phyloP scores from a whole-genome alignment of 2,113 vertebrate genomes.

The Dasyurus viverrinus region DNA sequence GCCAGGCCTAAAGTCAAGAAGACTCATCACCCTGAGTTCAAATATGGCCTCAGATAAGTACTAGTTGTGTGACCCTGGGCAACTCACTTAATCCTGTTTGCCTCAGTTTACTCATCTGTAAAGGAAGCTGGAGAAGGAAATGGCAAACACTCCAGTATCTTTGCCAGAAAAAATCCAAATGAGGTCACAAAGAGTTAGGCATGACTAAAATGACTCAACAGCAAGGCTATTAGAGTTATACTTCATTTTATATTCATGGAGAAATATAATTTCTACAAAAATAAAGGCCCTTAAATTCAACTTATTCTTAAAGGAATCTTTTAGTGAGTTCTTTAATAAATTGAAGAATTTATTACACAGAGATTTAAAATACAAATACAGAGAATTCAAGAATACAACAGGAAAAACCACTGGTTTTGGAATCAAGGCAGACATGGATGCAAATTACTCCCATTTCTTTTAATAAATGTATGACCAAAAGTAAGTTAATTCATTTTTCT shows the following conservation, averaged over 20 bases:
- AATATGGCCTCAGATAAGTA: neutral
- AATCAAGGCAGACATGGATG: neutral
- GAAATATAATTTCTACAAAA: neutral
- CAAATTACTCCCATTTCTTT: neutral
- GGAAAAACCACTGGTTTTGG: neutral
- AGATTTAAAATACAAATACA: neutral
- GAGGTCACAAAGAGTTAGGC: neutral
- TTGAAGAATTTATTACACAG: neutral
- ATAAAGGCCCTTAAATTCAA: neutral
- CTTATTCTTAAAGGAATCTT: neutral
- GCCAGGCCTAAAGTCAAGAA: neutral
- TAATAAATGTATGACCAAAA: neutral
- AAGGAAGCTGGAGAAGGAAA: neutral
- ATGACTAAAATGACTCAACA: neutral
- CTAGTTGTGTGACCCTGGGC: neutral
- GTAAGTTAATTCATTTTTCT: neutral
- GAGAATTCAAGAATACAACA: neutral
- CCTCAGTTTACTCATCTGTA: neutral
- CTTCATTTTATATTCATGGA: neutral
- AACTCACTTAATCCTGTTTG: neutral
- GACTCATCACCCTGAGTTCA: neutral
- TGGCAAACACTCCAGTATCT: neutral
- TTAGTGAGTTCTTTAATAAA: neutral
- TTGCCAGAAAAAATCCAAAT: neutral
- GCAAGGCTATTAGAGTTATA: neutral